Evolutionary conservation across 2,888 invertebrate genomes (phyloP).

Genomic region (Rotaria socialis): DNA sequence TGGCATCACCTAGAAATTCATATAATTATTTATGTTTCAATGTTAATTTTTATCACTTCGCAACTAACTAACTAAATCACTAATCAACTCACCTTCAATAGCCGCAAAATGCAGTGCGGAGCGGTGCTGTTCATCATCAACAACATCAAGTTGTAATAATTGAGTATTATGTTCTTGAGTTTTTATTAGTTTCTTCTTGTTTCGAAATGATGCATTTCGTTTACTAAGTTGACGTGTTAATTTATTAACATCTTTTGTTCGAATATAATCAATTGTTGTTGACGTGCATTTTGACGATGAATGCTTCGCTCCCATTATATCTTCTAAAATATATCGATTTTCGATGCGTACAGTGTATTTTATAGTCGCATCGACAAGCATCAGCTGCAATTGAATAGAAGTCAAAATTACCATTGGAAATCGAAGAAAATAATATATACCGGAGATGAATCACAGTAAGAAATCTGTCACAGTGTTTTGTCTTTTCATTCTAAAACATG

Average conservation of each 20-base stretch:
- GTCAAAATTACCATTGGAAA: not conserved
- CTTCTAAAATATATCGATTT: not conserved
- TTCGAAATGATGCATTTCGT: not conserved
- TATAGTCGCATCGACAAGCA: not conserved
- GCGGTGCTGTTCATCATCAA: not conserved
- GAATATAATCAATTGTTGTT: constrained; percentile 28
- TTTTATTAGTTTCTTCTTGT: not conserved
- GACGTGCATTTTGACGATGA: not conserved
- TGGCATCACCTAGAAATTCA: not conserved
- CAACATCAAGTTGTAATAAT: not conserved
- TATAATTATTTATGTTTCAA: not conserved
- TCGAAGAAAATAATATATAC: not conserved
- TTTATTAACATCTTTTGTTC: not conserved
- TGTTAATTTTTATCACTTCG: not conserved
- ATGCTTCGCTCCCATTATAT: constrained; percentile 1
- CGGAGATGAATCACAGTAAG: not conserved
- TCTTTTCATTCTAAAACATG: too few relatives aligned
- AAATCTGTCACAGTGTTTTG: not conserved
- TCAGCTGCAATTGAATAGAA: not conserved
- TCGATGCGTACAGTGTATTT: not conserved
- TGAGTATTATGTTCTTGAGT: not conserved
- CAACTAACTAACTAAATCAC: not conserved
- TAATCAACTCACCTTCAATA: not conserved
- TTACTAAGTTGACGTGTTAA: constrained; percentile 16
- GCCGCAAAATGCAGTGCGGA: constrained; percentile 24